Evolutionary conservation across 2,888 invertebrate species (phyloP).

Genomic region (Agrochola lota): DNA sequence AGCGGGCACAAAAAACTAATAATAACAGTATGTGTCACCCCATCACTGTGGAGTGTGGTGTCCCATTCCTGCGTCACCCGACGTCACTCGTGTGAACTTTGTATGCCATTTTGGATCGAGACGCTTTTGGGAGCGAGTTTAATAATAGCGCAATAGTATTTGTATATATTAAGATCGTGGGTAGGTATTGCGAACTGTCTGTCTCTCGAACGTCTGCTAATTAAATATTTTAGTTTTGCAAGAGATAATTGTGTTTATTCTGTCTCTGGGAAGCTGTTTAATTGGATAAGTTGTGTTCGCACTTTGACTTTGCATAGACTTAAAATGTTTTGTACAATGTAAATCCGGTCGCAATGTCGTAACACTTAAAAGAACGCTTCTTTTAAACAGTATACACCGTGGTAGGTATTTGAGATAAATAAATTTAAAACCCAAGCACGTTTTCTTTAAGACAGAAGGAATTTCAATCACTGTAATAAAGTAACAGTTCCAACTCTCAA

Average conservation of each 20-base stretch:
- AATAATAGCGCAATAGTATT: conserved; percentile 67
- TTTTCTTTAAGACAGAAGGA: conserved; percentile 35
- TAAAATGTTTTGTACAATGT: conserved; percentile 42
- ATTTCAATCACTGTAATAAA: conserved; percentile 51
- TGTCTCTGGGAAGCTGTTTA: conserved; percentile 40
- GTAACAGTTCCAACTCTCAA: conserved; percentile 21
- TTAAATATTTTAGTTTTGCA: conserved; percentile 55
- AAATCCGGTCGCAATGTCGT: conserved; percentile 26
- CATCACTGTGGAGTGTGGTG: conserved; percentile 82
- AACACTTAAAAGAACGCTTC: conserved; percentile 2
- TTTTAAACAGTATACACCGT: neutral
- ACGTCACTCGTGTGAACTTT: conserved; percentile 81
- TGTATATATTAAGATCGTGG: conserved; percentile 47
- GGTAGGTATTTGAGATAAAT: conserved; percentile 20
- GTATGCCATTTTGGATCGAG: conserved; percentile 82
- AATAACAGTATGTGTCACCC: conserved; percentile 89
- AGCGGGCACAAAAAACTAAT: conserved; percentile 89
- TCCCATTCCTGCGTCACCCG: conserved; percentile 82
- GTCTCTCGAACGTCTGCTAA: conserved; percentile 42
- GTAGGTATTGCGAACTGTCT: conserved; percentile 36
- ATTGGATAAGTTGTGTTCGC: conserved; percentile 56
- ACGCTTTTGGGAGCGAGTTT: conserved; percentile 66
- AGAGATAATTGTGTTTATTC: conserved; percentile 52
- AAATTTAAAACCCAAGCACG: conserved; percentile 31
- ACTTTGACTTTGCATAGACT: conserved; percentile 42